These are phyloP conservation scores for Acestrorhynchus altus DNA, from an alignment of 2,797 vertebrate species.

Conservation along the genomic window DNA sequence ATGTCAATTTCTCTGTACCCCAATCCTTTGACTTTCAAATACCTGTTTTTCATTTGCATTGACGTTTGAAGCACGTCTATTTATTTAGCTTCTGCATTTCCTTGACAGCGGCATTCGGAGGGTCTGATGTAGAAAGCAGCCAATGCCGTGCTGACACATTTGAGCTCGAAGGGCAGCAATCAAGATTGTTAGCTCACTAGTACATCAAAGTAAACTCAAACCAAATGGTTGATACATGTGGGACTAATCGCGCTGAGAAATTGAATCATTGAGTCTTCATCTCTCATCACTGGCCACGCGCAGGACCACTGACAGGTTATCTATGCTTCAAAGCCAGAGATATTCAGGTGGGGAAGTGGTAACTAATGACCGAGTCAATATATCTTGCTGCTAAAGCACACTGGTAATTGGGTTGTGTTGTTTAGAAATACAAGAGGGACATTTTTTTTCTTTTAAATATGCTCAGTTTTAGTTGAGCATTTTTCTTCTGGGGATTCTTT, in stretches of 20 bases:
- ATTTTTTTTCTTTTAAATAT: background rate
- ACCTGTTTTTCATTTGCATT: background rate
- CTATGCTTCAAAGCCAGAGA: conserved; percentile 54
- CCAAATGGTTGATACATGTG: conserved; percentile 60
- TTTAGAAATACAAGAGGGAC: background rate
- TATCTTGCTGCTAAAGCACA: conserved; percentile 22
- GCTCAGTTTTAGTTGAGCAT: too few relatives aligned
- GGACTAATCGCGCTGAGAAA: conserved; percentile 47
- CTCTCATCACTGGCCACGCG: conserved; percentile 48
- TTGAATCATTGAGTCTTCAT: conserved; percentile 36
- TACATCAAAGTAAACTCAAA: conserved; percentile 63
- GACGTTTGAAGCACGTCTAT: background rate
- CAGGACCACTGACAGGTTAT: conserved; percentile 58
- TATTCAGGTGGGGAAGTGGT: conserved; percentile 56
- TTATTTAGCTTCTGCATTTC: conserved; percentile 31
- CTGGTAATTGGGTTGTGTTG: conserved; percentile 26
- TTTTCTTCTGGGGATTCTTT: too few relatives aligned
- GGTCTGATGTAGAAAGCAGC: conserved; percentile 43
- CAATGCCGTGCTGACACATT: conserved; percentile 47
- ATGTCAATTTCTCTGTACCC: background rate
- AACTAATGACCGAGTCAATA: conserved; percentile 43
- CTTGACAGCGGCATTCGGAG: conserved; percentile 31
- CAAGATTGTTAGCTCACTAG: conserved; percentile 58
- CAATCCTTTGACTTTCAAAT: background rate
- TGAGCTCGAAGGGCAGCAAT: conserved; percentile 57